These are phyloP conservation scores for Parazoanthus atlanticus DNA, from an alignment of 92 coral and sea anemone species.

Conservation along the genomic window DNA sequence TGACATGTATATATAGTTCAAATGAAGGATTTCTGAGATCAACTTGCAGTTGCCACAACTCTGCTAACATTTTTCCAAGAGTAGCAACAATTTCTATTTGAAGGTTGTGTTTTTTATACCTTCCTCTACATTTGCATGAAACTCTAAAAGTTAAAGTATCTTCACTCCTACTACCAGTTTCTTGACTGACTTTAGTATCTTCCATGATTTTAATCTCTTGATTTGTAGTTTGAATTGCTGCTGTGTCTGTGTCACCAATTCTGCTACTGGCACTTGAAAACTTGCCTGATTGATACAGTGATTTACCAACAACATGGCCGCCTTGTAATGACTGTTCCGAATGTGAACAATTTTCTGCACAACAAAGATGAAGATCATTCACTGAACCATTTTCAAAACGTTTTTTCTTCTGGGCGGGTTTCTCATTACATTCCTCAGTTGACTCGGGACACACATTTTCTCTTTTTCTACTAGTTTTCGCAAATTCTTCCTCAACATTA, in stretches of 20 bases:
- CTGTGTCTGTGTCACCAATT: not conserved
- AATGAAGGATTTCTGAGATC: constrained; percentile 35
- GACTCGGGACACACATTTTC: not conserved
- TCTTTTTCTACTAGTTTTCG: not conserved
- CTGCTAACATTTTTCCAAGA: constrained; percentile 22
- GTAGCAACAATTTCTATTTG: constrained; percentile 17
- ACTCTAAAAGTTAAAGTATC: constrained; percentile 28
- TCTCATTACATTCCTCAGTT: not conserved
- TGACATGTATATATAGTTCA: constrained; percentile 21
- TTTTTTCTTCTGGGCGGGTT: constrained; percentile 11
- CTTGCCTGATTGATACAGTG: not conserved
- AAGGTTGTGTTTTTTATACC: not conserved
- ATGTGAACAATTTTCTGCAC: not conserved
- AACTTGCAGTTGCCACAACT: constrained; percentile 27
- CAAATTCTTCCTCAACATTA: not conserved
- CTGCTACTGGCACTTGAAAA: not conserved
- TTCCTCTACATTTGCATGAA: constrained; percentile 41
- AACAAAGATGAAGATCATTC: not conserved
- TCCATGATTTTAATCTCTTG: not conserved
- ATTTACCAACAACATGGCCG: not conserved
- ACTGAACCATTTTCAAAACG: not conserved
- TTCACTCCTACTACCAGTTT: not conserved
- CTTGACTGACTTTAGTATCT: not conserved
- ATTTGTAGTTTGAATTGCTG: not conserved
- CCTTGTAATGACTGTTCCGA: not conserved